Conservation (phyloP, 2,113 vertebrate species). For the Myanophis thanlyinensis region DNA sequence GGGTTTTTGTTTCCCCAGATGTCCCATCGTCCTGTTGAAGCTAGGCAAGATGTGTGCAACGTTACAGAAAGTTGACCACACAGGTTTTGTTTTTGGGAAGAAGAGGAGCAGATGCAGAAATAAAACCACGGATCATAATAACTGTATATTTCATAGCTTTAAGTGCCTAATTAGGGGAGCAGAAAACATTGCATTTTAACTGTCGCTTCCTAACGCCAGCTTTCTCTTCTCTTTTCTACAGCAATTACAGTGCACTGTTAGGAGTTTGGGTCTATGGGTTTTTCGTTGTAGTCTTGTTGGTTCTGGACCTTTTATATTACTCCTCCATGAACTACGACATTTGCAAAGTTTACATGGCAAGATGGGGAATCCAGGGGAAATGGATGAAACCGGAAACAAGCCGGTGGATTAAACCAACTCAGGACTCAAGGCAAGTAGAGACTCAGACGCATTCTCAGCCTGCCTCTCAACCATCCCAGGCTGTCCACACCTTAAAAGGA, state of each 20-base stretch:
- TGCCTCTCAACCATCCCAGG: conserved; percentile 72
- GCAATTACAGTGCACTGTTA: conserved; percentile 94
- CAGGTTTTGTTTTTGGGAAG: not conserved
- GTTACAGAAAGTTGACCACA: not conserved
- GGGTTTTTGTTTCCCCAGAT: not conserved
- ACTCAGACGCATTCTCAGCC: conserved; percentile 58
- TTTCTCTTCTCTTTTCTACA: conserved; percentile 52
- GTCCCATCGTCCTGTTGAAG: not conserved
- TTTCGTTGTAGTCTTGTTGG: conserved; percentile 89
- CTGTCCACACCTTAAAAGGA: conserved; percentile 79
- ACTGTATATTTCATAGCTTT: not conserved
- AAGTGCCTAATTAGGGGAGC: accelerated
- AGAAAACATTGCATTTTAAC: not conserved
- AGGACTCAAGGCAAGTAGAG: conserved; percentile 73
- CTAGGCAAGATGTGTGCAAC: not conserved
- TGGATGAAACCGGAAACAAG: conserved; percentile 89
- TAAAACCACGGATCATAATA: not conserved
- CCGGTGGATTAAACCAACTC: conserved; percentile 81
- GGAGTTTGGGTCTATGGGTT: conserved; percentile 99
- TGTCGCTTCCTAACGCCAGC: not conserved
- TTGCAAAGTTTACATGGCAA: conserved; percentile 91
- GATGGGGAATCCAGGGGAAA: conserved; percentile 91
- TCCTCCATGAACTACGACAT: conserved; percentile 97
- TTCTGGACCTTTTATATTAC: conserved; percentile 95
- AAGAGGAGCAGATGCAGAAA: not conserved